Percentiles rank a stretch among this genome's conserved stretches.
phyloP scores from a whole-genome alignment of 2,113 vertebrate genomes.

The Papio anubis region DNA sequence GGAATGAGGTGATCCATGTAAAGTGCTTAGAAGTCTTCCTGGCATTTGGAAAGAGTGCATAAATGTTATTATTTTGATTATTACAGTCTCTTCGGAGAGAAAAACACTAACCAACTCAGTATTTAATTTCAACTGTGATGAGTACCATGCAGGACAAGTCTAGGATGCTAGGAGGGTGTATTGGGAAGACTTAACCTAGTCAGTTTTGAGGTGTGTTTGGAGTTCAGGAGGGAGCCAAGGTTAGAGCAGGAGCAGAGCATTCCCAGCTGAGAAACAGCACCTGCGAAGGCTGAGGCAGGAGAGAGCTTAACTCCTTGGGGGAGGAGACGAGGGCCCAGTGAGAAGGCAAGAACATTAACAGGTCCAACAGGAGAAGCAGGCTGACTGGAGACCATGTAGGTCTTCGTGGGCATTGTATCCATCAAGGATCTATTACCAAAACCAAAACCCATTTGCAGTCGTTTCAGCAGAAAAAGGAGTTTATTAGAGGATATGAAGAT shows the following conservation, averaged over 20 bases:
- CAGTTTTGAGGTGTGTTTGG: not conserved
- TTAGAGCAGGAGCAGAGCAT: not conserved
- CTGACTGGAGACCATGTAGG: not conserved
- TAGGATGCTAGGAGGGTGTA: not conserved
- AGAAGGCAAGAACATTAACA: not conserved
- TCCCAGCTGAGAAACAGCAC: not conserved
- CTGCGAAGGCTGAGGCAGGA: not conserved
- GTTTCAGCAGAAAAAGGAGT: not conserved
- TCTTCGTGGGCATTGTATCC: not conserved
- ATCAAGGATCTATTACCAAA: not conserved
- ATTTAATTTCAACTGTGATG: conserved; percentile 35
- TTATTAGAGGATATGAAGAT: not conserved
- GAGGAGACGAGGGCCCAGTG: not conserved
- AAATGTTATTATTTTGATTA: conserved; percentile 36
- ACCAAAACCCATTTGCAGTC: not conserved
- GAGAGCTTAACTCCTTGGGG: not conserved
- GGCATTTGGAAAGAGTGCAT: not conserved
- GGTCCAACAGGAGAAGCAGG: not conserved
- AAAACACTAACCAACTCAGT: conserved; percentile 16
- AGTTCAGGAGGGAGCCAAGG: not conserved
- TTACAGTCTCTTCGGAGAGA: conserved; percentile 19
- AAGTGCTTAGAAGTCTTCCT: not conserved
- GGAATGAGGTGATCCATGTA: conserved; percentile 15
- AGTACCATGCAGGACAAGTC: not conserved
- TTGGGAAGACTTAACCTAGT: not conserved